phyloP scores from a whole-genome alignment of 2,797 vertebrate genomes.

The Lepilemur septentrionalis region DNA sequence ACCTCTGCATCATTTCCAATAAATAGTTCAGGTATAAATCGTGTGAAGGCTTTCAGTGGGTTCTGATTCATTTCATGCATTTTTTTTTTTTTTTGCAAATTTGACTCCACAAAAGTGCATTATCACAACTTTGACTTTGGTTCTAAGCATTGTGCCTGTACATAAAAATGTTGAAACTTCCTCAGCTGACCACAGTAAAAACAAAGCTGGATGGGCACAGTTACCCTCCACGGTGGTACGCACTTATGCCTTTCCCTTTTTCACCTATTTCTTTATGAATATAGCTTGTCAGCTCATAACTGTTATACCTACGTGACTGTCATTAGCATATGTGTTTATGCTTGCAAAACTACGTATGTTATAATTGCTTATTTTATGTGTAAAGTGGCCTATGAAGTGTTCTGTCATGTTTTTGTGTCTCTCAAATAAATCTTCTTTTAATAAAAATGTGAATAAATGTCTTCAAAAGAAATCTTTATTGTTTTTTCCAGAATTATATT shows the following conservation, averaged over 20 bases:
- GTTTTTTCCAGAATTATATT: background rate
- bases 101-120: background rate
- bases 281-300: background rate
- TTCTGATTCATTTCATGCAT: background rate
- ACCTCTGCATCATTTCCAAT: background rate
- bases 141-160: background rate
- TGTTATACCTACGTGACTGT: background rate
- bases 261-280: background rate
- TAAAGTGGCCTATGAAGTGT: background rate
- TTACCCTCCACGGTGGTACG: background rate
- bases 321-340: background rate
- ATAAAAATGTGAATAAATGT: background rate
- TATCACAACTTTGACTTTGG: background rate
- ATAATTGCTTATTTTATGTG: background rate
- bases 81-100: background rate
- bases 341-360: background rate
- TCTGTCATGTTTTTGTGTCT: background rate
- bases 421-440: background rate
- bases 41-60: too few relatives aligned
- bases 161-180: background rate
- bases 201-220: background rate
- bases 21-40: background rate
- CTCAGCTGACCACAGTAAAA: background rate
- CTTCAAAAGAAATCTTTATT: background rate
- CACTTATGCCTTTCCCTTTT: background rate